Conservation (phyloP, 2,113 vertebrate species). For the Monopterus albus region DNA sequence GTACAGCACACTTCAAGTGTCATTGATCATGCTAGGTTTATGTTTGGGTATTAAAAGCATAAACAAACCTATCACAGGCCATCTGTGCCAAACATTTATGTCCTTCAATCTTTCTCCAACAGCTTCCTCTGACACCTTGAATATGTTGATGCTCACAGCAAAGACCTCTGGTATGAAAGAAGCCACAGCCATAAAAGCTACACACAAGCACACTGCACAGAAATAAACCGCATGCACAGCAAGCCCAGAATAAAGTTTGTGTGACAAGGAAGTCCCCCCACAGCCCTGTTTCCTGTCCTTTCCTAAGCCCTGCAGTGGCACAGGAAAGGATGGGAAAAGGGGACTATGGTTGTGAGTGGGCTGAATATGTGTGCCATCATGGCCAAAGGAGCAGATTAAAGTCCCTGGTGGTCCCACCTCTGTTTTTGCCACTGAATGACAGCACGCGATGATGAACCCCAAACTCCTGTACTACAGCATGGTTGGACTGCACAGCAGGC, state of each 20-base stretch:
- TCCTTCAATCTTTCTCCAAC: constrained; percentile 30
- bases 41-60: constrained; percentile 1
- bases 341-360: constrained; percentile 26
- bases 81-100: constrained; percentile 12
- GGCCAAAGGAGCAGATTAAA: constrained; percentile 55
- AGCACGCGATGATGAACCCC: constrained; percentile 36
- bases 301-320: too few species aligned
- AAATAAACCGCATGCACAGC: constrained; percentile 35
- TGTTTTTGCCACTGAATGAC: constrained; percentile 31
- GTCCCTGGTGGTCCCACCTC: constrained; percentile 20
- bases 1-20: neutral
- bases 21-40: neutral
- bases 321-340: neutral
- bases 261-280: constrained; percentile 52
- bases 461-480: constrained; percentile 14
- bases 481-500: constrained; percentile 22
- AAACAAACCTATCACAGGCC: neutral
- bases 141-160: neutral
- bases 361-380: constrained; percentile 40
- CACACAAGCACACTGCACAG: constrained; percentile 3
- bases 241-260: constrained; percentile 46
- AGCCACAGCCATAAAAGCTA: constrained; percentile 13
- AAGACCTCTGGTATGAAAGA: constrained; percentile 12
- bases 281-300: too few species aligned
- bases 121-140: constrained; percentile 27